Conservation (phyloP, 2,888 invertebrate species). For the Drosophila pseudotalamancana region DNA sequence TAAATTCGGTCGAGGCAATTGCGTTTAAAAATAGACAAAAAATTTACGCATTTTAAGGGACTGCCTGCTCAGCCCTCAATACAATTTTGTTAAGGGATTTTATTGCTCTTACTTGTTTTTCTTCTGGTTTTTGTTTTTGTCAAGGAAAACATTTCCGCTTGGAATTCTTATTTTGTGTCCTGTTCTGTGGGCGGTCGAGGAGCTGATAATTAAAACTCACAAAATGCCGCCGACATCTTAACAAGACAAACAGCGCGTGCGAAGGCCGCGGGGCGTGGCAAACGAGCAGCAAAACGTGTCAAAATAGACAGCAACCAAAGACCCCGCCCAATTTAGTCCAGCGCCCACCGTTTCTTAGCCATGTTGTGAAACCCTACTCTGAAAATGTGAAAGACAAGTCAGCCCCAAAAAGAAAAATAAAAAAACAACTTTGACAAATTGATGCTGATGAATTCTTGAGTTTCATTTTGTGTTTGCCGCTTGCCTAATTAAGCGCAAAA, state of each 20-base stretch:
- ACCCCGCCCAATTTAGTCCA: background rate
- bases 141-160: constrained; percentile 20
- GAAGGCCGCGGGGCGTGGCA: constrained; percentile 37
- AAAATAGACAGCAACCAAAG: constrained; percentile 65
- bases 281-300: constrained; percentile 61
- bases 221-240: constrained; percentile 56
- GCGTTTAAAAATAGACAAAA: background rate
- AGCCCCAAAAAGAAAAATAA: constrained; percentile 5
- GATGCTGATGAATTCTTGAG: constrained; percentile 65
- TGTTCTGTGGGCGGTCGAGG: constrained; percentile 13
- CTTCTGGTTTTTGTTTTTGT: background rate
- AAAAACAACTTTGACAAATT: constrained; percentile 60
- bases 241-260: constrained; percentile 67
- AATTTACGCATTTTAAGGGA: background rate
- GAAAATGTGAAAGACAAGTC: constrained; percentile 11
- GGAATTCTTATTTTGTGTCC: constrained; percentile 2
- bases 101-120: constrained; percentile 12
- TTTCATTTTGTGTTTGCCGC: constrained; percentile 42
- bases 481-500: constrained; percentile 62
- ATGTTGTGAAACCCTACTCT: constrained; percentile 25
- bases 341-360: background rate
- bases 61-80: background rate
- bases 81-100: constrained; percentile 15
- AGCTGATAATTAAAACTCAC: constrained; percentile 73
- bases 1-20: background rate